These are phyloP conservation scores for Phylloscopus trochiloides DNA, from an alignment of 2,113 vertebrate species.

Conservation along the genomic window DNA sequence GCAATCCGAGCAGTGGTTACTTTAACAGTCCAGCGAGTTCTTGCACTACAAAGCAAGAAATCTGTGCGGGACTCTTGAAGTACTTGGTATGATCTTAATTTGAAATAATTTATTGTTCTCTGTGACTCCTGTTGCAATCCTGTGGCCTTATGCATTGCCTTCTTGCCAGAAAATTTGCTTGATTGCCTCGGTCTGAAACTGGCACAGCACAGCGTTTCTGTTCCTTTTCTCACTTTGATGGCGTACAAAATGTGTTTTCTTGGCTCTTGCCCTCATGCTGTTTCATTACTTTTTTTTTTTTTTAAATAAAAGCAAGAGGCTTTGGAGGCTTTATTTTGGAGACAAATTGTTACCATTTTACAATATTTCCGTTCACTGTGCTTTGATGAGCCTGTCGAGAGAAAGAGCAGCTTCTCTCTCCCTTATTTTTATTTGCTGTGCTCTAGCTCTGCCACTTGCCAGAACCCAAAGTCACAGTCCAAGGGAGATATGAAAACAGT, in stretches of 20 bases:
- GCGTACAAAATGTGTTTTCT: constrained; percentile 56
- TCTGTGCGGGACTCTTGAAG: neutral
- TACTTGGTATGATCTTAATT: constrained; percentile 10
- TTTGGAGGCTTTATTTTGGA: constrained; percentile 58
- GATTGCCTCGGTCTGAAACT: constrained; percentile 36
- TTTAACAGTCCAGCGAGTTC: neutral
- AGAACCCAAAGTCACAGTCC: constrained; percentile 39
- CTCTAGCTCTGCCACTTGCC: constrained; percentile 52
- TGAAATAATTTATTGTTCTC: constrained; percentile 36
- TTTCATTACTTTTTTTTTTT: constrained; percentile 26
- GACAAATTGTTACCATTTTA: constrained; percentile 61
- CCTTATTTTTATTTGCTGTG: constrained; percentile 65
- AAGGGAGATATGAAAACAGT: constrained; percentile 57
- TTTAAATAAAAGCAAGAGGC: constrained; percentile 45
- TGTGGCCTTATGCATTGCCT: neutral
- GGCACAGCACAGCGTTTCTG: constrained; percentile 44
- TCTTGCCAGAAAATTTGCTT: constrained; percentile 45
- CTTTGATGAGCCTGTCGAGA: constrained; percentile 61
- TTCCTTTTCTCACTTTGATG: constrained; percentile 55
- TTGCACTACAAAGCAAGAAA: neutral
- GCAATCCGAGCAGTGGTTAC: neutral
- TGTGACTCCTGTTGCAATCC: constrained; percentile 33
- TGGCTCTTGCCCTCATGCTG: constrained; percentile 51
- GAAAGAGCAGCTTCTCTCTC: constrained; percentile 43
- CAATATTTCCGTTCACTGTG: constrained; percentile 57